Evolutionary conservation across 2,888 invertebrate genomes (phyloP).

Genomic region (Hypercompe scribonia): DNA sequence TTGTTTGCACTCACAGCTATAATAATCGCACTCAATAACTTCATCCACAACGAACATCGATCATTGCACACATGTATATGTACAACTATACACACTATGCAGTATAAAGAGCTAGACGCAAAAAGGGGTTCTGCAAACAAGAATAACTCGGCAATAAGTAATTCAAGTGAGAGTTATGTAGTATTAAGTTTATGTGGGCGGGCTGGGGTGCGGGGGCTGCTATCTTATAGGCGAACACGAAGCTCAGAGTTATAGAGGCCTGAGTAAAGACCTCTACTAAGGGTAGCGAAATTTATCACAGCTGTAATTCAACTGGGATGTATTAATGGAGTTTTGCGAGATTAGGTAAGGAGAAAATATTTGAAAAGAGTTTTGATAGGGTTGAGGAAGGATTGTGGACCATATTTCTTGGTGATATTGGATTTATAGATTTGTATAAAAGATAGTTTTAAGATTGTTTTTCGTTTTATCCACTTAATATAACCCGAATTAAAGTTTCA

Average conservation of each 20-base stretch:
- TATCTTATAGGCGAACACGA: conserved; percentile 57
- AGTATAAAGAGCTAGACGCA: conserved; percentile 63
- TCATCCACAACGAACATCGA: conserved; percentile 35
- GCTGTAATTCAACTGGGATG: conserved; percentile 27
- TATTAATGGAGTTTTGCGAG: conserved; percentile 29
- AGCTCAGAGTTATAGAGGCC: conserved; percentile 51
- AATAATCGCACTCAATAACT: conserved; percentile 43
- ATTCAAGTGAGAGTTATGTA: conserved; percentile 81
- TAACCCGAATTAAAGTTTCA: background rate
- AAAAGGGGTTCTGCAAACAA: conserved; percentile 70
- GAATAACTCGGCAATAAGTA: conserved; percentile 79
- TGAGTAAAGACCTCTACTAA: conserved; percentile 49
- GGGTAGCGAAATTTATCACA: conserved; percentile 48
- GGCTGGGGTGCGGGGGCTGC: conserved; percentile 60
- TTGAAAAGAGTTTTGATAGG: conserved; percentile 17
- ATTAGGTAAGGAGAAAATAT: conserved; percentile 29
- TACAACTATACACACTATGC: conserved; percentile 27
- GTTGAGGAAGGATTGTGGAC: conserved; percentile 15
- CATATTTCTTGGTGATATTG: conserved; percentile 18
- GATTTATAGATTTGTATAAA: conserved; percentile 12
- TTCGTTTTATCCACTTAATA: background rate
- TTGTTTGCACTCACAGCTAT: conserved; percentile 23
- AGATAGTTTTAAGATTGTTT: background rate
- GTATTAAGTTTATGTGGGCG: conserved; percentile 79
- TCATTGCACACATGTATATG: conserved; percentile 25